phyloP scores from a whole-genome alignment of 2,888 invertebrate species.

The Leucophora obtusa region DNA sequence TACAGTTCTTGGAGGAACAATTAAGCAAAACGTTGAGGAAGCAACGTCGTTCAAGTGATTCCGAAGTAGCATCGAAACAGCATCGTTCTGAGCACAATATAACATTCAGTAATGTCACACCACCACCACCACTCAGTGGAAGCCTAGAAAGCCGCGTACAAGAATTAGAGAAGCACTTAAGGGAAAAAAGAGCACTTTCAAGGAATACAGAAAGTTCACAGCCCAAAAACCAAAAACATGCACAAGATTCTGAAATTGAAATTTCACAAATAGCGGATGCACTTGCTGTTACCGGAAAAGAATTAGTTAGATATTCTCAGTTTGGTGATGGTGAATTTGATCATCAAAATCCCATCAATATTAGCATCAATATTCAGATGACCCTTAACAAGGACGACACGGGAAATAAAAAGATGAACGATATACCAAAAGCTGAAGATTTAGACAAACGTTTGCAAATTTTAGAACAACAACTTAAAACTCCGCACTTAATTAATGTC shows the following conservation, averaged over 20 bases:
- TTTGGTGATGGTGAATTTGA: conserved; percentile 70
- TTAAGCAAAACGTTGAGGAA: conserved; percentile 74
- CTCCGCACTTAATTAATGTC: conserved; percentile 33
- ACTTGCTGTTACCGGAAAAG: conserved; percentile 71
- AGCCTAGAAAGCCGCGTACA: conserved; percentile 72
- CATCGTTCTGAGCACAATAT: conserved; percentile 19
- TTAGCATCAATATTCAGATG: conserved; percentile 76
- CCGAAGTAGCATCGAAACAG: conserved; percentile 74
- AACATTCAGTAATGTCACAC: background rate
- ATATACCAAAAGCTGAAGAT: conserved; percentile 67
- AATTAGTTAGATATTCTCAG: conserved; percentile 73
- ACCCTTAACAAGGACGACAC: conserved; percentile 69
- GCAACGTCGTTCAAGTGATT: conserved; percentile 78
- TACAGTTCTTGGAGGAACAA: conserved; percentile 75
- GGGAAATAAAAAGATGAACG: conserved; percentile 54
- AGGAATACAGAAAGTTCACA: conserved; percentile 69
- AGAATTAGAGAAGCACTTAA: conserved; percentile 74
- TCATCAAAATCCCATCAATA: conserved; percentile 72
- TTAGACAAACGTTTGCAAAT: conserved; percentile 70
- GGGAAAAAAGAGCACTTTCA: conserved; percentile 68
- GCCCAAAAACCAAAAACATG: conserved; percentile 37
- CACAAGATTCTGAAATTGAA: conserved; percentile 40
- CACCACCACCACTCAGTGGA: background rate
- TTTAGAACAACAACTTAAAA: conserved; percentile 70
- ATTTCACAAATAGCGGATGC: conserved; percentile 63